A percentile compares a stretch with the other conserved stretches of the same genome.
These are phyloP conservation scores for Cerastis leucographa DNA, from an alignment of 2,888 invertebrate genomes.

Conservation along the genomic window DNA sequence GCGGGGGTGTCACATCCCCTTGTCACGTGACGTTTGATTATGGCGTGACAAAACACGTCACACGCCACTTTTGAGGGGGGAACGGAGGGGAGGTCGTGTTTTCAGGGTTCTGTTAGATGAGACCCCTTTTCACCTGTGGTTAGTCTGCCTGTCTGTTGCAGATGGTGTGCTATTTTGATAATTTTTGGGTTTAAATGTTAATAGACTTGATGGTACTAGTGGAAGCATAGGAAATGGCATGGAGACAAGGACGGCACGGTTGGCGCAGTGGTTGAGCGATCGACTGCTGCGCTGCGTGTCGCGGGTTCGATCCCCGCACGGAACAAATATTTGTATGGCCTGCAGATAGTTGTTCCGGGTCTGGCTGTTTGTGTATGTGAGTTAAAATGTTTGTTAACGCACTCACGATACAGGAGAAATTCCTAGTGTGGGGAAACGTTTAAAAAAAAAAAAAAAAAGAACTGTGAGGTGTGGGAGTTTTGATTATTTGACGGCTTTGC, in stretches of 20 bases:
- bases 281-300: too few relatives aligned
- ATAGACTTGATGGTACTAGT: constrained; percentile 4
- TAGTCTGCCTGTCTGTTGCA: constrained; percentile 50
- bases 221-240: neutral
- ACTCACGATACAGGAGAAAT: too few relatives aligned
- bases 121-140: constrained; percentile 58
- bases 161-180: constrained; percentile 48
- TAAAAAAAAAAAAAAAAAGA: too few relatives aligned
- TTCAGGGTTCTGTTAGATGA: constrained; percentile 62
- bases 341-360: too few relatives aligned
- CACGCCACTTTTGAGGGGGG: constrained; percentile 73
- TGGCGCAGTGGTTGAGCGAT: too few relatives aligned
- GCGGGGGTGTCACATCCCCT: constrained; percentile 57
- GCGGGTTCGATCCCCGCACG: too few relatives aligned
- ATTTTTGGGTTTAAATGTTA: constrained; percentile 31
- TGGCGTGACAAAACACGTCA: constrained; percentile 82
- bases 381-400: too few relatives aligned
- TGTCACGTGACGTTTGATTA: constrained; percentile 73
- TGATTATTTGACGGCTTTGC: neutral
- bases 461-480: neutral
- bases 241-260: neutral
- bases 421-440: too few relatives aligned
- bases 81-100: constrained; percentile 40
- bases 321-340: too few relatives aligned
- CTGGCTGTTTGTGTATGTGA: too few relatives aligned